Base-by-base conservation (phyloP, 2,888 invertebrate species). In the Pycnomerus fuliginosus region DNA sequence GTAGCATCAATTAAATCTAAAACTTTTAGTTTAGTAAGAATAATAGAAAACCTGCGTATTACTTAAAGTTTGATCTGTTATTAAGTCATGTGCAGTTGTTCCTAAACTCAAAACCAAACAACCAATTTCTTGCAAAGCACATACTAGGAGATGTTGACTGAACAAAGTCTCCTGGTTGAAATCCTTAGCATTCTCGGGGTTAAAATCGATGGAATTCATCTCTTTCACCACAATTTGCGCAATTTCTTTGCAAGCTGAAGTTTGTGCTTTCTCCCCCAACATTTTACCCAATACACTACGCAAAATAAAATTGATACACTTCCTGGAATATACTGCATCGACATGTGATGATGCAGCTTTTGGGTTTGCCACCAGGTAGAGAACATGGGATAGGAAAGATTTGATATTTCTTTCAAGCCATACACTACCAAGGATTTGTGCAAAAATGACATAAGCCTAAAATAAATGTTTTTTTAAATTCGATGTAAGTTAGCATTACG, bases 261-360 rank as follows among this genome's bases (percentile, higher is more conserved):
- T 85, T 72, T 99, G 99, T 4, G 97, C 95, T 61, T 96, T 96
- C 74, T 99, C 99, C 0, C 96, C 92, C 13, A 99, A 78, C 83
- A 98, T 86, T 69, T 91, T 89, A 0, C 98, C 96, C 22, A 98
- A 79, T 1, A 94, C 86, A 48, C 91, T 88, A 32, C 95, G 82
- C 39, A 98, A 76, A 55, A 98, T 93, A 70, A 95, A 99, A 68
- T 90, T 91, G 47, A 98, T 91, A 70, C 98, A 99, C 73, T 96
- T 96, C 56, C 98, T 83, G 1, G 97, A 95, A 70, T 97, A 96
- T 1, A 98, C 96, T 8, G 96, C 95, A 71, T 98, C 97, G 0
- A 97, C 95, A 66, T 99, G 98, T 0, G 94, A 93, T 8, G 91
- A 90, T 1, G 94, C 92, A 0, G 95, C 93, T 72, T 93, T 93